Conservation (phyloP, 2,888 invertebrate genomes). For the Sinhomidia bicolor region DNA sequence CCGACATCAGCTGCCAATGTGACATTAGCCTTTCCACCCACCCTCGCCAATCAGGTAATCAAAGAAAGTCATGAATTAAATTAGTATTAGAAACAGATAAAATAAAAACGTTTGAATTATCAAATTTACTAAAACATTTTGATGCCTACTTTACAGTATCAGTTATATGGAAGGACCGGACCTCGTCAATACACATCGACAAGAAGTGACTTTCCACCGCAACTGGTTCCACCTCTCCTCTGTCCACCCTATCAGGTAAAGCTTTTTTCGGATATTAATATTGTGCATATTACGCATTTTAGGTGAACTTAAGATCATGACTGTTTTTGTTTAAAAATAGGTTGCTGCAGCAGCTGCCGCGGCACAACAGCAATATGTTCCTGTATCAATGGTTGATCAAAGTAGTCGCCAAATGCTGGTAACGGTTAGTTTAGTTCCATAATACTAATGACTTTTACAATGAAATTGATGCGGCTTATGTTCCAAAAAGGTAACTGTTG, state of each 20-base stretch:
- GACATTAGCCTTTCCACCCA: slow-evolving; percentile 94
- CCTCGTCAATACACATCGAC: slow-evolving; percentile 87
- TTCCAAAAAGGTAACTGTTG: too few relatives aligned
- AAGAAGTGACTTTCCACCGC: slow-evolving; percentile 93
- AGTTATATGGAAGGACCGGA: slow-evolving; percentile 88
- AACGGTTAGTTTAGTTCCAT: slow-evolving; percentile 84
- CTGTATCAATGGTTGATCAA: slow-evolving; percentile 96
- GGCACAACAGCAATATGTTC: slow-evolving; percentile 94
- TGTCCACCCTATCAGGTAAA: slow-evolving; percentile 85
- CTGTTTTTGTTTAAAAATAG: slow-evolving; percentile 28
- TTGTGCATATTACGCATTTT: neutral
- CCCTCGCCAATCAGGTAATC: slow-evolving; percentile 87
- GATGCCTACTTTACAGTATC: slow-evolving; percentile 85
- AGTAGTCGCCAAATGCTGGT: slow-evolving; percentile 90
- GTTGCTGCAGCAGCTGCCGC: slow-evolving; percentile 82
- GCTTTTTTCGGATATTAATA: neutral
- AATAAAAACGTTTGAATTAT: neutral
- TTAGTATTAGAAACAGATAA: neutral
- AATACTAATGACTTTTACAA: neutral
- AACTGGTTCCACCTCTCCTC: slow-evolving; percentile 95
- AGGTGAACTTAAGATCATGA: too few relatives aligned
- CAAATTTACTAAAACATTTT: neutral
- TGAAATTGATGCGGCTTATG: neutral
- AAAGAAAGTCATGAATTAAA: slow-evolving; percentile 26
- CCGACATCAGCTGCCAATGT: slow-evolving; percentile 91